A percentile compares a stretch with the other conserved stretches of the same genome.
Evolutionary conservation across 2,797 vertebrate species (phyloP).

Genomic region (Molothrus aeneus): DNA sequence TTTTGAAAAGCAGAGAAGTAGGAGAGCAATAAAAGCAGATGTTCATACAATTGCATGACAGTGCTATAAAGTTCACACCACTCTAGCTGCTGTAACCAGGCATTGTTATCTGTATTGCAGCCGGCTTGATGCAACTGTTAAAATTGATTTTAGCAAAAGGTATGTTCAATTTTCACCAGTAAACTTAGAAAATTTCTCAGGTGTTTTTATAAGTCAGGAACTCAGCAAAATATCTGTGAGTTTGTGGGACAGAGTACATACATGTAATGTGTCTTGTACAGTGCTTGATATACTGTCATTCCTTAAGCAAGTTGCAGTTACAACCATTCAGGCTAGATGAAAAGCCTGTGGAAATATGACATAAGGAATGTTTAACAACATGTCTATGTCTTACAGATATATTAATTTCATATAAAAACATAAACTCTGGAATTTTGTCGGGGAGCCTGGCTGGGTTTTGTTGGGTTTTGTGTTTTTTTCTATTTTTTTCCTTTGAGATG

Average conservation of each 20-base stretch:
- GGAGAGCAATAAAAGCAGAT: slow-evolving; percentile 69
- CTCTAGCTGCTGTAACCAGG: neutral
- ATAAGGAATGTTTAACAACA: neutral
- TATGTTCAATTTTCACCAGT: neutral
- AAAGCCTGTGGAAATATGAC: neutral
- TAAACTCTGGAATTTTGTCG: neutral
- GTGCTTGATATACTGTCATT: neutral
- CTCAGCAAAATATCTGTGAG: neutral
- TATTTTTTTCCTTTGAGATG: neutral
- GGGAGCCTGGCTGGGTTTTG: accelerated
- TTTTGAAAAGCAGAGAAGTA: slow-evolving; percentile 57
- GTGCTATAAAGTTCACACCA: neutral
- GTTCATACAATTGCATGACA: slow-evolving; percentile 46
- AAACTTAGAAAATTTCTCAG: neutral
- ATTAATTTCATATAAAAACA: neutral
- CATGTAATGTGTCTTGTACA: neutral
- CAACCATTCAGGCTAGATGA: neutral
- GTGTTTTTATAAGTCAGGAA: neutral
- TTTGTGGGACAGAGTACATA: neutral
- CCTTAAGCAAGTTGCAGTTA: neutral
- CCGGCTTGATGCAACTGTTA: neutral
- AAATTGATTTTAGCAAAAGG: neutral
- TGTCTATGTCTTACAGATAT: neutral
- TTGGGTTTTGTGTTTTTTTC: neutral
- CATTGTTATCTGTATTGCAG: neutral